These are phyloP conservation scores for Platygyra sinensis DNA, from an alignment of 64 coral and sea anemone species.

Conservation along the genomic window DNA sequence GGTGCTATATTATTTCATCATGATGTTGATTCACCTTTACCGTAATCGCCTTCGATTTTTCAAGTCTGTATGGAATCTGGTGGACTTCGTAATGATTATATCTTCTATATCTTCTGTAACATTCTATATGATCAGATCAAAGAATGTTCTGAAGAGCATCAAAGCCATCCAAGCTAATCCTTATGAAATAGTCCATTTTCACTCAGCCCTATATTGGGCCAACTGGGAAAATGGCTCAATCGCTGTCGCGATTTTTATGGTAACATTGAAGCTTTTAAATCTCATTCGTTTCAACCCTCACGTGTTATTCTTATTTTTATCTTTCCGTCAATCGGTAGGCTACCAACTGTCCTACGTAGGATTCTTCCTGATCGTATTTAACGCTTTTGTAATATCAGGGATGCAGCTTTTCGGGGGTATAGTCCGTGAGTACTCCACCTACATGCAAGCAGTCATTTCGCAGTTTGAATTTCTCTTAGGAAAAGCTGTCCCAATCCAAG, in stretches of 20 bases:
- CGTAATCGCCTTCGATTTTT: neutral
- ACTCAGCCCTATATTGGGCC: conserved; percentile 27
- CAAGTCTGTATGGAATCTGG: conserved; percentile 52
- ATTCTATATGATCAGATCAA: conserved; percentile 63
- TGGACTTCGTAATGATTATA: conserved; percentile 33
- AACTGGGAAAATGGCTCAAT: conserved; percentile 51
- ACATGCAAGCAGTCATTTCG: conserved; percentile 13
- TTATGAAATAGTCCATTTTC: conserved; percentile 55
- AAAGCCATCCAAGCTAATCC: conserved; percentile 44
- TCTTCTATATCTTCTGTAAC: conserved; percentile 12
- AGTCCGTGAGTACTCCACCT: conserved; percentile 48
- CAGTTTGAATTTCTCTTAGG: conserved; percentile 53
- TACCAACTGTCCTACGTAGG: conserved; percentile 28
- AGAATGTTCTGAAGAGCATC: conserved; percentile 29
- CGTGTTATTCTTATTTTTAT: conserved; percentile 48
- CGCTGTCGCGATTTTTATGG: conserved; percentile 58
- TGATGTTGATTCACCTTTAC: conserved; percentile 29
- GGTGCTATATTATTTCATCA: conserved; percentile 33
- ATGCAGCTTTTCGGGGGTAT: conserved; percentile 59
- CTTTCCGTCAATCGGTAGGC: conserved; percentile 3
- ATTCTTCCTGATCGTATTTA: conserved; percentile 43
- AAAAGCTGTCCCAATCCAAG: conserved; percentile 8
- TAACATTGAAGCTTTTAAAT: conserved; percentile 51
- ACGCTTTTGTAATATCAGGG: conserved; percentile 43
- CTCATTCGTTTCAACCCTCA: conserved; percentile 61